Evolutionary conservation across 2,888 invertebrate genomes (phyloP).

Genomic region (Stenodera caucasica): DNA sequence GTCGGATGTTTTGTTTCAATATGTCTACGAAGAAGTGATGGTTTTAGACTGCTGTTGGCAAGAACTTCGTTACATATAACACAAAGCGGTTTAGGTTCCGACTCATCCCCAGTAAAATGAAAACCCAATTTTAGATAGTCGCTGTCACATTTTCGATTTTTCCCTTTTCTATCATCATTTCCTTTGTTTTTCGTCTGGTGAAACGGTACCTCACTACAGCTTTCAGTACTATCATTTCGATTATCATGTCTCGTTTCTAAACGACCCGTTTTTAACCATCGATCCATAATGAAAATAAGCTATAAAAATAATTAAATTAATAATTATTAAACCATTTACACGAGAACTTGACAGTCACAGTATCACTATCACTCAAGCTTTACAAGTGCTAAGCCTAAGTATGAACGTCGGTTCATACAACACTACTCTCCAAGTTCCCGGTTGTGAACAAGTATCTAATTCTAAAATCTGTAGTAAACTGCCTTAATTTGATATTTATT

Average conservation of each 20-base stretch:
- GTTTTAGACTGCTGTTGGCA: neutral
- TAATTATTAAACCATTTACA: neutral
- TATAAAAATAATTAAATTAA: neutral
- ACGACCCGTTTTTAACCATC: too few relatives aligned
- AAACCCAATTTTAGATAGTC: neutral
- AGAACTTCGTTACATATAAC: neutral
- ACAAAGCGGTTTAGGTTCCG: slow-evolving; percentile 1
- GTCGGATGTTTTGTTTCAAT: slow-evolving; percentile 1
- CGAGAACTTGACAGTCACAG: neutral
- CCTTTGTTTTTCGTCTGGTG: neutral
- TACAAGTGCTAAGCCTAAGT: neutral
- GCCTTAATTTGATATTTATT: slow-evolving; percentile 2
- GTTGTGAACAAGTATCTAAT: neutral
- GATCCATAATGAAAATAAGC: neutral
- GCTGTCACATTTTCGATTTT: neutral
- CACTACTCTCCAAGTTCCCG: neutral
- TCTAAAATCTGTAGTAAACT: slow-evolving; percentile 3
- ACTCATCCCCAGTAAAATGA: neutral
- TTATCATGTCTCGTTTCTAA: neutral
- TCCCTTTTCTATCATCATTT: neutral
- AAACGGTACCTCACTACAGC: neutral
- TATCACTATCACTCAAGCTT: neutral
- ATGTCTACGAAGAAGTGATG: neutral
- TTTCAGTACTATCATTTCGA: neutral
- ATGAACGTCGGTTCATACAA: neutral